These are phyloP conservation scores for Chlorodrepanis virens DNA, from an alignment of 2,113 vertebrate species.

Conservation along the genomic window DNA sequence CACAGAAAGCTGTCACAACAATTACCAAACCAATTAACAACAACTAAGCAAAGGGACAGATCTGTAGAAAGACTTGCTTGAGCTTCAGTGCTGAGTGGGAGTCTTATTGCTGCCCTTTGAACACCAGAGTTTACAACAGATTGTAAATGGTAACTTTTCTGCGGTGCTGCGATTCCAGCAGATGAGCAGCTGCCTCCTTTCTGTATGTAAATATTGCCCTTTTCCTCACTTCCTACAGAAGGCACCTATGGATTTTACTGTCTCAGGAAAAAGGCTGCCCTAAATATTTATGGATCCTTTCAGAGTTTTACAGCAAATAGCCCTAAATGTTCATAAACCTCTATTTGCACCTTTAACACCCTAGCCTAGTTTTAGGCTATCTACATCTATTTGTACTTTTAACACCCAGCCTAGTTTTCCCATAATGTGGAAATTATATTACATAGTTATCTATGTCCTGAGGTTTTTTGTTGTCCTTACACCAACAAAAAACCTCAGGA, in stretches of 20 bases:
- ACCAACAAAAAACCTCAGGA: background rate
- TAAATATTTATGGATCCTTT: background rate
- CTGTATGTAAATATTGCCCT: background rate
- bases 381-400: too few species aligned
- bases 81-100: background rate
- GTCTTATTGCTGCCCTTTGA: background rate
- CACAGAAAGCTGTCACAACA: background rate
- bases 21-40: conserved; percentile 20
- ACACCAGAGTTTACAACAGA: background rate
- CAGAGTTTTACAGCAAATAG: background rate
- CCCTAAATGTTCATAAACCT: background rate
- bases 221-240: background rate
- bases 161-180: background rate
- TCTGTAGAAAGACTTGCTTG: background rate
- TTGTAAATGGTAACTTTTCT: background rate
- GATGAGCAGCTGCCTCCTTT: background rate
- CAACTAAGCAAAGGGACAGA: background rate
- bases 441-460: background rate
- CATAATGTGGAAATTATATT: background rate
- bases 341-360: background rate
- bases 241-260: background rate
- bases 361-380: background rate
- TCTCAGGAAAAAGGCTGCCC: background rate
- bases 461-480: background rate
- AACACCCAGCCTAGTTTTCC: background rate